Evolutionary conservation across 1,140 invertebrate species (phyloP).

Genomic region (Tetramorium alpestre): DNA sequence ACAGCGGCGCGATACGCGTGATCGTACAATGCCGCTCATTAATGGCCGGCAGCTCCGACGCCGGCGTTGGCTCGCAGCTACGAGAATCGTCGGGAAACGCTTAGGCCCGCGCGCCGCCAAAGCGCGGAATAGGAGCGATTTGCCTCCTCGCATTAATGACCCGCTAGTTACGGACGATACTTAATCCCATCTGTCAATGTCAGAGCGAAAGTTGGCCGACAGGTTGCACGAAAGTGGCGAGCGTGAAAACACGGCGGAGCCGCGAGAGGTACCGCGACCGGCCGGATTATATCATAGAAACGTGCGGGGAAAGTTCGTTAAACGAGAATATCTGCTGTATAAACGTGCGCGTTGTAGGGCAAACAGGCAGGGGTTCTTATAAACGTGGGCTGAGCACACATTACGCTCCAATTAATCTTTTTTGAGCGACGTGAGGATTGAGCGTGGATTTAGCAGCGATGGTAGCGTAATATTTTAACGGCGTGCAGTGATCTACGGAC

Average conservation of each 20-base stretch:
- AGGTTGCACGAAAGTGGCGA: constrained; percentile 54
- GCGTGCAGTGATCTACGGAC: neutral
- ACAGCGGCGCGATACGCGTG: constrained; percentile 62
- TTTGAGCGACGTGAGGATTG: neutral
- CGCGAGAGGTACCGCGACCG: neutral
- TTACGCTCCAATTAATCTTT: constrained; percentile 44
- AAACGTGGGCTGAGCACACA: neutral
- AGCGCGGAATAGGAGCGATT: constrained; percentile 51
- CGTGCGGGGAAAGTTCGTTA: constrained; percentile 41
- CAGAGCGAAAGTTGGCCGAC: constrained; percentile 49
- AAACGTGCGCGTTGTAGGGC: neutral
- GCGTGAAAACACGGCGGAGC: constrained; percentile 36
- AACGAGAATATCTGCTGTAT: constrained; percentile 33
- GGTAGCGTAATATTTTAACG: neutral
- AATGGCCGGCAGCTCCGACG: constrained; percentile 41
- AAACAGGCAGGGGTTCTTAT: neutral
- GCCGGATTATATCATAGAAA: constrained; percentile 54
- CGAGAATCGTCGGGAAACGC: neutral
- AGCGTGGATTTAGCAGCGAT: constrained; percentile 9
- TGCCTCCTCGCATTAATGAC: constrained; percentile 49
- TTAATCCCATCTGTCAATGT: constrained; percentile 59
- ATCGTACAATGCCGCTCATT: constrained; percentile 52
- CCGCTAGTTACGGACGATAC: constrained; percentile 43
- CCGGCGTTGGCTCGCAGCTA: neutral
- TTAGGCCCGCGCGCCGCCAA: neutral